These are phyloP conservation scores for Panopea generosa DNA, from an alignment of 2,888 invertebrate genomes.

Conservation along the genomic window DNA sequence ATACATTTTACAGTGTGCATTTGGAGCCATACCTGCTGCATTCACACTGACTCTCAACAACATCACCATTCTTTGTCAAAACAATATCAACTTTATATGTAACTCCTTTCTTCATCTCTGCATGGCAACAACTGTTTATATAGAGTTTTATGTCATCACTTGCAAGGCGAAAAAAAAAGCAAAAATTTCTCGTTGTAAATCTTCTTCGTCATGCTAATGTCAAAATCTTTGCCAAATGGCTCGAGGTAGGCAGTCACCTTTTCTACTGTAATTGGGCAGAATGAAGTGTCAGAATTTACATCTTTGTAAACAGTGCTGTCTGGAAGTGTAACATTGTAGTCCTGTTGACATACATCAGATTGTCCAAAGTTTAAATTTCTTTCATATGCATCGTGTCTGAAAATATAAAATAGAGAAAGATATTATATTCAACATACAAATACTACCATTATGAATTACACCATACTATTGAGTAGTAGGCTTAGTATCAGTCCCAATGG, in stretches of 20 bases:
- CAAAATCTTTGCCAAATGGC: constrained; percentile 12
- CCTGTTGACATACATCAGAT: constrained; percentile 18
- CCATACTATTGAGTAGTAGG: too few relatives aligned
- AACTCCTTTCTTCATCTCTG: constrained; percentile 46
- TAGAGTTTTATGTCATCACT: not conserved
- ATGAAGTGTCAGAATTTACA: constrained; percentile 25
- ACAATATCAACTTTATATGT: constrained; percentile 48
- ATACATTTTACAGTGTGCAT: constrained; percentile 66
- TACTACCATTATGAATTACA: too few relatives aligned
- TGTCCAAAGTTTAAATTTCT: constrained; percentile 51
- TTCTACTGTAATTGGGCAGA: constrained; percentile 2
- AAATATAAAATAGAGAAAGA: too few relatives aligned
- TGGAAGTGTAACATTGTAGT: constrained; percentile 44
- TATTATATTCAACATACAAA: too few relatives aligned
- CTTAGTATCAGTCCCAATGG: too few relatives aligned
- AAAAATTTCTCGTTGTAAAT: constrained; percentile 7
- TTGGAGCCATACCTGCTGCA: constrained; percentile 67
- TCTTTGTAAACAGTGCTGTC: constrained; percentile 22
- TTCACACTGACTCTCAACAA: constrained; percentile 63
- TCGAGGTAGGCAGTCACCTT: constrained; percentile 6
- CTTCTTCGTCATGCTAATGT: constrained; percentile 1
- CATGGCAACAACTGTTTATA: constrained; percentile 24
- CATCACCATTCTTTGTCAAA: constrained; percentile 28
- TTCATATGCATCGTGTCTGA: constrained; percentile 65
- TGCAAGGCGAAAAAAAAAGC: constrained; percentile 3